Conservation (phyloP, 2,113 vertebrate genomes). For the Tupaia chinensis region DNA sequence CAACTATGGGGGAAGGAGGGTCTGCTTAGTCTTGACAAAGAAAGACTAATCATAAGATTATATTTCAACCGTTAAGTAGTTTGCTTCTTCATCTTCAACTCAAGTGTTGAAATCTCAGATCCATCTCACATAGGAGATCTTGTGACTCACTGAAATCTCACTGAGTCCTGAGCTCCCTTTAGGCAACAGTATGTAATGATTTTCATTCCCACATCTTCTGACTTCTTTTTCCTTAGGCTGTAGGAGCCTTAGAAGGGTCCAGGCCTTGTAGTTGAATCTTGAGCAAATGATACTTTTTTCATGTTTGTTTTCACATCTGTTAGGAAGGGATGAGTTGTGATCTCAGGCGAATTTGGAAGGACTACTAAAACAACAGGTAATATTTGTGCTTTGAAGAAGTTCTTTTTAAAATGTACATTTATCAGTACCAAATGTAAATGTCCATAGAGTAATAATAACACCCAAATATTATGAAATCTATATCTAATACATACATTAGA, state of each 20-base stretch:
- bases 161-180: background rate
- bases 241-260: background rate
- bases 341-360: background rate
- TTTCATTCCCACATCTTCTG: constrained; percentile 34
- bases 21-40: background rate
- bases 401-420: constrained; percentile 35
- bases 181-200: background rate
- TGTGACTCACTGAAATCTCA: background rate
- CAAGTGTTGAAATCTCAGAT: constrained; percentile 18
- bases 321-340: background rate
- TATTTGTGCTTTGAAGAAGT: background rate
- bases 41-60: background rate
- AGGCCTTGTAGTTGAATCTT: constrained; percentile 6
- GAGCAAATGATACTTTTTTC: background rate
- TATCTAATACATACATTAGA: background rate
- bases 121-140: background rate
- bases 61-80: background rate
- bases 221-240: background rate
- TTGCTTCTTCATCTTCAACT: background rate
- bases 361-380: constrained; percentile 32
- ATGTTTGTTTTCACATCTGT: background rate
- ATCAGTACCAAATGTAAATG: background rate
- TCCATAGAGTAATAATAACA: background rate
- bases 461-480: background rate
- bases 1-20: background rate